These are phyloP conservation scores for Holacanthus passer DNA, from an alignment of 2,113 vertebrate genomes.

Conservation along the genomic window DNA sequence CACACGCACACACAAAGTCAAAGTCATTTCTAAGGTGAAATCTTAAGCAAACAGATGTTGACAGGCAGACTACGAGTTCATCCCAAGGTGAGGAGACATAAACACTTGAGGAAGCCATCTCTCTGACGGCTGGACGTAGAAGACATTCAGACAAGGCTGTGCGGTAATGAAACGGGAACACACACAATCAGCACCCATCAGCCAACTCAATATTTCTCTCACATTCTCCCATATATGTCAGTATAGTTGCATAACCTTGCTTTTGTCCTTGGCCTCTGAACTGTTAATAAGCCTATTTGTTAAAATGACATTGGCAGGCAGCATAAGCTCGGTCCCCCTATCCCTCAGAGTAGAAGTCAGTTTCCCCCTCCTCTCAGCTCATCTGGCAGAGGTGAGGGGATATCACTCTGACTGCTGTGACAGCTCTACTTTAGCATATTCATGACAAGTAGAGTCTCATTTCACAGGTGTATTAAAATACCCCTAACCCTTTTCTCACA, in stretches of 20 bases:
- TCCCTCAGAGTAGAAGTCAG: conserved; percentile 75
- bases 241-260: conserved; percentile 76
- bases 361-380: conserved; percentile 68
- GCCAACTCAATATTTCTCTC: conserved; percentile 74
- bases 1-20: conserved; percentile 54
- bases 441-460: conserved; percentile 93
- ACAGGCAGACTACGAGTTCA: conserved; percentile 79
- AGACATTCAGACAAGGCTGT: conserved; percentile 71
- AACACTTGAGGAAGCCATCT: conserved; percentile 62
- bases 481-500: conserved; percentile 92
- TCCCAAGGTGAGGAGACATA: conserved; percentile 77
- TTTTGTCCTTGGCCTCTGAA: conserved; percentile 82
- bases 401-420: conserved; percentile 92
- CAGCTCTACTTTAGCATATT: conserved; percentile 97
- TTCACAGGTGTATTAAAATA: conserved; percentile 98
- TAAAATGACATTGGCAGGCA: conserved; percentile 82
- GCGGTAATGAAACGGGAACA: conserved; percentile 59
- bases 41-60: conserved; percentile 79
- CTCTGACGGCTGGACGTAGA: conserved; percentile 62
- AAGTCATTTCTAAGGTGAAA: conserved; percentile 73
- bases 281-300: conserved; percentile 86
- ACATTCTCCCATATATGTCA: conserved; percentile 63
- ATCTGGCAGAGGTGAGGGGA: conserved; percentile 83
- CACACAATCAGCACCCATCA: conserved; percentile 48
- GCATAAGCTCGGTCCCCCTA: conserved; percentile 74